These are phyloP conservation scores for Nannoperca obscura DNA, from an alignment of 2,797 vertebrate genomes.

Conservation along the genomic window DNA sequence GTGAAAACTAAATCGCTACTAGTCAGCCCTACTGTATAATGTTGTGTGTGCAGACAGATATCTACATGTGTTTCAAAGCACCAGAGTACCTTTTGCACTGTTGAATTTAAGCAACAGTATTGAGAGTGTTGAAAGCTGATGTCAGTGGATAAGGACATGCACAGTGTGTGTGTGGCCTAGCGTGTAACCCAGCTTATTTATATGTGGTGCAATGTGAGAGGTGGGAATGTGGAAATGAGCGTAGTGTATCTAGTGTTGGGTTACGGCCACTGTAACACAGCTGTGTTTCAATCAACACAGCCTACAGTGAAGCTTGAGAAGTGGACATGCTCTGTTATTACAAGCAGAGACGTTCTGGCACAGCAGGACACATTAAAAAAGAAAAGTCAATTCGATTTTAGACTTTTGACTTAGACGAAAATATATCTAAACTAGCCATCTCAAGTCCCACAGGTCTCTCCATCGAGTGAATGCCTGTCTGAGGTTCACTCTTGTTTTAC, in stretches of 20 bases:
- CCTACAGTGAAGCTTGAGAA: conserved; percentile 48
- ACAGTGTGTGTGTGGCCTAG: conserved; percentile 32
- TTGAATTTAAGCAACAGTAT: conserved; percentile 14
- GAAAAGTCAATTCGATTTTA: background rate
- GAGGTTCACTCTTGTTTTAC: no score
- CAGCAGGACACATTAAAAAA: conserved; percentile 30
- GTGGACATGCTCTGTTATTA: conserved; percentile 48
- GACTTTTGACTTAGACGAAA: background rate
- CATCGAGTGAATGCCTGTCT: no score
- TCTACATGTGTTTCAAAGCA: background rate
- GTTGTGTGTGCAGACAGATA: background rate
- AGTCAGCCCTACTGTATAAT: no score
- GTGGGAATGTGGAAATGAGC: conserved; percentile 71
- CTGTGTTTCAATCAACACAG: conserved; percentile 73
- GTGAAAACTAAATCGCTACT: no score
- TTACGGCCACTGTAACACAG: conserved; percentile 65
- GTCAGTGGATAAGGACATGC: conserved; percentile 4
- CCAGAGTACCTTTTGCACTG: background rate
- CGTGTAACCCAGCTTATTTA: conserved; percentile 54
- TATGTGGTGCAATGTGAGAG: conserved; percentile 62
- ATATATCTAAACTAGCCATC: background rate
- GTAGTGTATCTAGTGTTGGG: conserved; percentile 61
- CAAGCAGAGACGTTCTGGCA: conserved; percentile 37
- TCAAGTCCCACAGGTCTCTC: no score
- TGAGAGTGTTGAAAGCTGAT: conserved; percentile 14